A percentile compares a stretch with the other conserved stretches of the same genome.
Evolutionary conservation across 2,888 invertebrate genomes (phyloP).

Genomic region (Notocelia uddmanniana): DNA sequence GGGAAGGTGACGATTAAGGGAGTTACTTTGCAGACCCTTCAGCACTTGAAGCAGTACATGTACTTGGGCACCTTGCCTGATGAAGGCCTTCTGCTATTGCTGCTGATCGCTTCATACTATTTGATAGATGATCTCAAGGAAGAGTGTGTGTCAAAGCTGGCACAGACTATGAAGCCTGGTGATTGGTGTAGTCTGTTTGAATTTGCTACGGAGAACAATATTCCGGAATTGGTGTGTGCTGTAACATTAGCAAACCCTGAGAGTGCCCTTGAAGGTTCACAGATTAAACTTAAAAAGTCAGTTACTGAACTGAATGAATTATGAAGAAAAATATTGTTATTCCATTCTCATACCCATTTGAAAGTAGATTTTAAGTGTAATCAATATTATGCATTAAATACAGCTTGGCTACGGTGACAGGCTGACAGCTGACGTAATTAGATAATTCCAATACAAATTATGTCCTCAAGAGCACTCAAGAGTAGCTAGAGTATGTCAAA

Average conservation of each 20-base stretch:
- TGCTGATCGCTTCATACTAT: constrained; percentile 62
- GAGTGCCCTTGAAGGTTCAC: background rate
- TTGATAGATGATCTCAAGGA: constrained; percentile 66
- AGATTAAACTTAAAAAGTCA: background rate
- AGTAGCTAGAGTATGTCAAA: too few species aligned
- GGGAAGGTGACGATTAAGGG: constrained; percentile 60
- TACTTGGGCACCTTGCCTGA: constrained; percentile 62
- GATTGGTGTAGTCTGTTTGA: constrained; percentile 58
- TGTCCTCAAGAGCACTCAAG: too few species aligned
- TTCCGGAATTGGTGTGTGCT: constrained; percentile 48
- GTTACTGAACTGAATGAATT: background rate
- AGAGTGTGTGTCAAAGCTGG: constrained; percentile 60
- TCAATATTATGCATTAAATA: too few species aligned
- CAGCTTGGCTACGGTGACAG: too few species aligned
- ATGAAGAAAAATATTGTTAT: too few species aligned
- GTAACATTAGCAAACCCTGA: background rate
- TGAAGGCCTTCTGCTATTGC: constrained; percentile 58
- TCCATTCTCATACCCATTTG: too few species aligned
- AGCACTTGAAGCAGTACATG: constrained; percentile 63
- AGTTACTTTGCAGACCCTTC: constrained; percentile 58
- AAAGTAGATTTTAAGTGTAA: too few species aligned
- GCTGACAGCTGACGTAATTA: too few species aligned
- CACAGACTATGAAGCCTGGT: constrained; percentile 51
- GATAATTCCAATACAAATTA: too few species aligned
- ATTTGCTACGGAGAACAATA: constrained; percentile 62